Percentiles rank a stretch among this genome's conserved stretches.
phyloP scores from a whole-genome alignment of 2,888 invertebrate species.

The Sturmia bella region DNA sequence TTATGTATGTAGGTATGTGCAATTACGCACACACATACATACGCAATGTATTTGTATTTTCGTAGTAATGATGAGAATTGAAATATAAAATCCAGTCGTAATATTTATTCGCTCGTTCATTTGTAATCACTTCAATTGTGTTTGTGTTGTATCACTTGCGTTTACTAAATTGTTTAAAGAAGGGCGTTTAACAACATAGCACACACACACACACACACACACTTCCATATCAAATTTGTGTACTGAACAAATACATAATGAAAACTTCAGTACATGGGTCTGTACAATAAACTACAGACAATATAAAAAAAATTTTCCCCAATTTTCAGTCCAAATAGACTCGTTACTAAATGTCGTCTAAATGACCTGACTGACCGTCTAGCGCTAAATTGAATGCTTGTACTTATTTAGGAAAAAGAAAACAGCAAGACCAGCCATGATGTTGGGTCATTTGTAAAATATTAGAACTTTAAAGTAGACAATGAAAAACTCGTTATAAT shows the following conservation, averaged over 20 bases:
- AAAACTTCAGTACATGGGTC: background rate
- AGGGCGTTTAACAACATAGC: conserved; percentile 55
- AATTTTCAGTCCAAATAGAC: conserved; percentile 53
- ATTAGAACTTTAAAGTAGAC: conserved; percentile 61
- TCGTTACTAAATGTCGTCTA: conserved; percentile 46
- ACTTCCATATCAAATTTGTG: conserved; percentile 25
- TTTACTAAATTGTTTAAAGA: conserved; percentile 15
- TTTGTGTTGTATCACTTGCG: conserved; percentile 3
- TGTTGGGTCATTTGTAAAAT: conserved; percentile 68
- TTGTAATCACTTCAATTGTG: conserved; percentile 17
- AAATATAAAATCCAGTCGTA: conserved; percentile 27
- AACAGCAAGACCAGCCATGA: conserved; percentile 27
- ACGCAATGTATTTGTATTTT: background rate
- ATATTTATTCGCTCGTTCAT: conserved; percentile 25
- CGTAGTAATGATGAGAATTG: conserved; percentile 20
- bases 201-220: conserved; percentile 39
- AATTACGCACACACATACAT: background rate
- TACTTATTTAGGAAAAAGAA: background rate
- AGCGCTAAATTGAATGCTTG: conserved; percentile 55
- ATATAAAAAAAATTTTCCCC: conserved; percentile 47
- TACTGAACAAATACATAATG: background rate
- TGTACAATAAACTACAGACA: conserved; percentile 33
- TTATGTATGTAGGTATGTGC: background rate
- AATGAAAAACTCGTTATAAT: conserved; percentile 65
- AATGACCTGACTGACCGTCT: conserved; percentile 56